Base-by-base conservation (phyloP, 2,113 vertebrate genomes). In the Esox niger region DNA sequence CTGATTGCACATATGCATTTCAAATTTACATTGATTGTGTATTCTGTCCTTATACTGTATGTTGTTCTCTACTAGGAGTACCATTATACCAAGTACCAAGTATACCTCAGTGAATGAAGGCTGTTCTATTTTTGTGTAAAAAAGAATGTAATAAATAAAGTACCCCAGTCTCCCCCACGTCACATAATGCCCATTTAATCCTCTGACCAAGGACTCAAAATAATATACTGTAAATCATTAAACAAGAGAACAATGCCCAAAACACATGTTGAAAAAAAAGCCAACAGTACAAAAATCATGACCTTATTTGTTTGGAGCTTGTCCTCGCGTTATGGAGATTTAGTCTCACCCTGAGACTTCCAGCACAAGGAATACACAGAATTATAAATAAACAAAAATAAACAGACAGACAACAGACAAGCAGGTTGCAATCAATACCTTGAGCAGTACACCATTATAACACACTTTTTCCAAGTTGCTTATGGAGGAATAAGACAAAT, bases 401-500 rank as follows among this genome's bases (percentile, higher is more conserved):
- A 58, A 61, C 5, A 9, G 47, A 27, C 58, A 27, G 70, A 78
- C 61, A 80, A 78, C 65, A 74, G 69, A 68, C 49, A 65, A 70
- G 66, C 67, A 23, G 56, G 65, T 62, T 43, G 54, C 47, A 58
- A 84, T 81, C 79, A 56, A 79, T 81, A 79, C 29, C 66, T 65
- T 74, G 72, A 77, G 46, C 71, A 66, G 66, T 56, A 49, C 72
- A 72, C 55, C 33, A 49, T 69, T 66, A 67, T 54, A 77, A 59
- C 61, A 59, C 65, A 43, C 55, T 69, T 71, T 82, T 65, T 72
- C 21, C 30, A 56, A 70, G 32, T 8, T 43, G 38, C 46, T 31
- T 65, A 21, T 23, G 70, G 35, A 63, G 43, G 17, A 73, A 30
- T 74, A 75, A 78, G 76, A 73, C 70, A 79, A 80, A 80, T 71